These are phyloP conservation scores for Catostomus latipinnis DNA, from an alignment of 2,797 vertebrate species.

Conservation along the genomic window DNA sequence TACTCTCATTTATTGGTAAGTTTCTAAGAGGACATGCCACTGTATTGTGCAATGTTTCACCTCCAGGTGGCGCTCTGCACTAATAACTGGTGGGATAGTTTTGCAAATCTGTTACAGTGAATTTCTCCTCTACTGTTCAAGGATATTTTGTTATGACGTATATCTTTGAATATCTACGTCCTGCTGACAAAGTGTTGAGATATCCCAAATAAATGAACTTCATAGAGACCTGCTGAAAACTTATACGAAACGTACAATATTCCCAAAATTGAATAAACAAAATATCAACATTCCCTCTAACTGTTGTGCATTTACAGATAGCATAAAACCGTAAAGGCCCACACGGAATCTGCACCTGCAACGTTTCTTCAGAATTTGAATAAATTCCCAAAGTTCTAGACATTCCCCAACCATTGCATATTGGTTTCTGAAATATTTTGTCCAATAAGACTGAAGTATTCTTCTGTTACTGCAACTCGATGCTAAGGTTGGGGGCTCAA, in stretches of 20 bases:
- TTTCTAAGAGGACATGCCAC: constrained; percentile 29
- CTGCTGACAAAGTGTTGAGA: constrained; percentile 1
- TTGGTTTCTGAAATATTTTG: no score
- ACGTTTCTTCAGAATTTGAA: not conserved
- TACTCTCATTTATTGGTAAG: constrained; percentile 29
- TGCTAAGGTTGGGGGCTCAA: no score
- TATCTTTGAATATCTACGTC: not conserved
- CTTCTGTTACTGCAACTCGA: no score
- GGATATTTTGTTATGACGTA: not conserved
- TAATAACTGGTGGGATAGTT: constrained; percentile 39
- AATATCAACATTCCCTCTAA: constrained; percentile 1
- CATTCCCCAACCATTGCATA: not conserved
- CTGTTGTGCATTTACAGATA: not conserved
- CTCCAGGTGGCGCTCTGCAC: constrained; percentile 73
- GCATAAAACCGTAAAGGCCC: not conserved
- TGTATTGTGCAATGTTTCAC: constrained; percentile 58
- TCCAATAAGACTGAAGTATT: no score
- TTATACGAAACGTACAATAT: not conserved
- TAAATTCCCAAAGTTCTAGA: not conserved
- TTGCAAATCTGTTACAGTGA: constrained; percentile 47
- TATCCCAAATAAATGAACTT: constrained; percentile 5
- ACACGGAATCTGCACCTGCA: not conserved
- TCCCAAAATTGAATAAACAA: not conserved
- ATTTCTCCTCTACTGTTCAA: not conserved
- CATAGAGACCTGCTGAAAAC: not conserved